A percentile compares a stretch with the other conserved stretches of the same genome.
Conservation (phyloP, 1,140 invertebrate genomes). For the Leptinotarsa undecemlineata region DNA sequence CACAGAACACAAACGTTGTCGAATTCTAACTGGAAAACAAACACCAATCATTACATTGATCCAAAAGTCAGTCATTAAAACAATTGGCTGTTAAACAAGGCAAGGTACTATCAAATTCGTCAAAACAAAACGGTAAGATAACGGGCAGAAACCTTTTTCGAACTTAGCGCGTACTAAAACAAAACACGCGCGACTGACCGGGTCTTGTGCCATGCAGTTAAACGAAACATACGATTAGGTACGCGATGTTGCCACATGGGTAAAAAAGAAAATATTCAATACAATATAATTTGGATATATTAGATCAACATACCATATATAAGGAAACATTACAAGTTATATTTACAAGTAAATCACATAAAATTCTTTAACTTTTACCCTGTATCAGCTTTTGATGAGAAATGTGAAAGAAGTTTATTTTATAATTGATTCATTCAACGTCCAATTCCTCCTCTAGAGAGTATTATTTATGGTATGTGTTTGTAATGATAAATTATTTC, state of each 20-base stretch:
- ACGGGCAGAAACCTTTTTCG: constrained; percentile 25
- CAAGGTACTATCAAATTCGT: constrained; percentile 18
- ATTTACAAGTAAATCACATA: no score
- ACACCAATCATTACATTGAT: neutral
- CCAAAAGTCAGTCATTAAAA: neutral
- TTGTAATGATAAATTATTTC: no score
- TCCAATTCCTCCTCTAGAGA: no score
- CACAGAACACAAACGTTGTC: neutral
- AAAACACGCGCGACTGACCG: constrained; percentile 28
- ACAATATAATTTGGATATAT: no score
- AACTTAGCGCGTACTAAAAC: constrained; percentile 24
- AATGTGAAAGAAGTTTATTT: no score
- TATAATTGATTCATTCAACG: no score
- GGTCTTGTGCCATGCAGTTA: constrained; percentile 19
- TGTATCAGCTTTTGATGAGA: no score
- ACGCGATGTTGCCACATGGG: neutral
- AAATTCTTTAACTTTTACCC: no score
- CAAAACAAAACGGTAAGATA: constrained; percentile 7
- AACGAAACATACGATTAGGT: constrained; percentile 22
- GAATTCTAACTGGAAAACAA: no score
- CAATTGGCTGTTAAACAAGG: constrained; percentile 1
- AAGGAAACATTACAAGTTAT: no score
- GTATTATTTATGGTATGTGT: no score
- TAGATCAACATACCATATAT: no score
- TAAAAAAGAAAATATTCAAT: neutral